A percentile compares a stretch with the other conserved stretches of the same genome.
Evolutionary conservation across 2,888 invertebrate species (phyloP).

Genomic region (Leptopilina myrica): DNA sequence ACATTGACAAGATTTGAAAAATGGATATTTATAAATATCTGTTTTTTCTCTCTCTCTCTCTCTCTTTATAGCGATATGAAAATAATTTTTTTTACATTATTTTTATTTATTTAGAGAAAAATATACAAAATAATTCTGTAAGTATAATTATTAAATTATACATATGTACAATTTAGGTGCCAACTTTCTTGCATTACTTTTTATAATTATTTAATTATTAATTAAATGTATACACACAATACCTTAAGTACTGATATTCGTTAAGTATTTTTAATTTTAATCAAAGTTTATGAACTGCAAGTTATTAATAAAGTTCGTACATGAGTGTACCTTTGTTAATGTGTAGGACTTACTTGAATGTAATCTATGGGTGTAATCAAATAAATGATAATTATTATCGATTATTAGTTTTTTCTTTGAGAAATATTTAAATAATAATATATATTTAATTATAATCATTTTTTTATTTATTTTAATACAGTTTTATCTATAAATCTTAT

Average conservation of each 20-base stretch:
- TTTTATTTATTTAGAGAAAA: constrained; percentile 3
- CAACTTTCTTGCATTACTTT: constrained; percentile 26
- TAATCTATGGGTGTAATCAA: constrained; percentile 40
- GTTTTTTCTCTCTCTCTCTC: constrained; percentile 1
- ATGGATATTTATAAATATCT: constrained; percentile 2
- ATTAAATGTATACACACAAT: not conserved
- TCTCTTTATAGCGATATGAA: not conserved
- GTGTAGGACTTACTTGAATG: constrained; percentile 37
- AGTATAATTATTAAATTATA: constrained; percentile 14
- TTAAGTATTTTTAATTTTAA: constrained; percentile 36
- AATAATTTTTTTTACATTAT: constrained; percentile 14
- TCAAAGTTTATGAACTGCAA: constrained; percentile 16
- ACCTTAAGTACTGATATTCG: constrained; percentile 27
- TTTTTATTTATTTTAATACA: not conserved
- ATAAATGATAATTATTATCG: constrained; percentile 38
- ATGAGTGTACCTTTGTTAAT: constrained; percentile 39
- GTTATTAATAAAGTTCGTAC: constrained; percentile 17
- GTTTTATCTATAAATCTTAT: too few species aligned
- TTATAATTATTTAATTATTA: constrained; percentile 27
- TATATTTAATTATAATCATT: not conserved
- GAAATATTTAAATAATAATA: not conserved
- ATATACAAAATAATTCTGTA: not conserved
- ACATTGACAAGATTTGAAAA: constrained; percentile 1
- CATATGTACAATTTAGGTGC: constrained; percentile 10
- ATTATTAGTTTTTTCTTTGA: not conserved